Evolutionary conservation across 1,140 invertebrate species (phyloP), one percentile per base, ranked within the genome.

Genomic region (Caenorhabditis brenneri): DNA sequence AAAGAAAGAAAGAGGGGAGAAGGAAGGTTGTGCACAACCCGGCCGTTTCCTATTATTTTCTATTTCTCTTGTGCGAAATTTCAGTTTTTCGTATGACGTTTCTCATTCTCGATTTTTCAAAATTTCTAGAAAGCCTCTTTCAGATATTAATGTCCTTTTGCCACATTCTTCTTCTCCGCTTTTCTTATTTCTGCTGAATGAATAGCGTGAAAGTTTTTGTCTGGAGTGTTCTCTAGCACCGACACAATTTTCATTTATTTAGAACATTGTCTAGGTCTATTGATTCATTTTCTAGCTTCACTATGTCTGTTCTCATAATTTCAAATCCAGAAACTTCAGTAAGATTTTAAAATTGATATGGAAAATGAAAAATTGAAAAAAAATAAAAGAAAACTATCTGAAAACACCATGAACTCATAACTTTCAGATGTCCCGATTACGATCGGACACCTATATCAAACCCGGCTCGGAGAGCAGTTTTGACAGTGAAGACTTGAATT

Each of bases 401-500:
- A 2, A 10, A 0, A 36, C 24, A 65, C 1, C 4, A 19, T 19
- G 16, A 65, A 9, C 39, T 42, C 15, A 33, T 42, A 36, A 3
- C n/a, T 74, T 74, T 24, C 65, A 74, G 65, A 74, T 74, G 65
- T 74, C 65, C 9, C 65, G 65, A 2, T 74, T 74, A 27, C 33
- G 65, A 74, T 74, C 65, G 1, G 65, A 74, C 65, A 74, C 65
- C 0, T 74, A 42, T 15, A 74, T 74, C 36, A 74, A 74, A 42
- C 65, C 65, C 1, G 65, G 65, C 36, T 74, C 65, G 5, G 65
- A 74, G 36, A 74, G 65, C 65, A 74, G 65, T 24, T 74, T 74
- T 19, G 65, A 74, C 36, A 74, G 65, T 42, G 65, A 42, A 74
- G 65, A 74, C 10, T 74, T 74, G 65, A 74, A 74, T 24, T 74